Base-by-base conservation (phyloP, 2,113 vertebrate species). In the Rhabdornis inornatus region DNA sequence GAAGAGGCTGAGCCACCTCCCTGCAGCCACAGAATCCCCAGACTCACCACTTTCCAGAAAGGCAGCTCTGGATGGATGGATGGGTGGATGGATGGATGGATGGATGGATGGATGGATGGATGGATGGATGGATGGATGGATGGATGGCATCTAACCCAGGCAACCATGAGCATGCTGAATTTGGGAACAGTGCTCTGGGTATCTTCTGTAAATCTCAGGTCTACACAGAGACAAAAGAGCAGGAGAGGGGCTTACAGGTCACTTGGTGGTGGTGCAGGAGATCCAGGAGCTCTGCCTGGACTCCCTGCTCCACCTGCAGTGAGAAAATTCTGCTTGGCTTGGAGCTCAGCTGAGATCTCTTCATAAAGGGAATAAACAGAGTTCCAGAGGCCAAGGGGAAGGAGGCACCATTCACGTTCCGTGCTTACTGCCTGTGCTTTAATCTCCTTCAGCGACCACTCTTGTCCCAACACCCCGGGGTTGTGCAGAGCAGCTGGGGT, bases 61-160 rank as follows among this genome's bases (percentile, higher is more conserved):
- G 44, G 30, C 28, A 40, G 39, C 35, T 68, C 61, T 10, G 1
- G 14, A 13, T 0, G 7, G 49, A 59, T 15, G 27, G 63, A 50
- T 2, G 4, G 19, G 20, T 10, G 1, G 14, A 13, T 0, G 7
- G 49, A 59, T 10, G 1, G 14, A 13, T 0, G 7, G 49, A 59
- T 10, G 1, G 14, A 13, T 0, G 7, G 49, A 59, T 10, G 1
- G 14, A 13, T 0, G 7, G 49, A 59, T 10, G 1, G 14, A 13
- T 0, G 7, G 49, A 59, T 10, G 1, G 14, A 13, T 0, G 7
- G 49, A 59, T 10, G 1, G 14, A 14, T 0, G 8, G 52, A 59
- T 15, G 27, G 63, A 50, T 2, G 4, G 19, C 53, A 49, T 13
- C n/a, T 52, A 83, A 56, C 11, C 50, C 50, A 47, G 52, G 44